Conservation (phyloP, 2,888 invertebrate species). For the Drosophila colorata region DNA sequence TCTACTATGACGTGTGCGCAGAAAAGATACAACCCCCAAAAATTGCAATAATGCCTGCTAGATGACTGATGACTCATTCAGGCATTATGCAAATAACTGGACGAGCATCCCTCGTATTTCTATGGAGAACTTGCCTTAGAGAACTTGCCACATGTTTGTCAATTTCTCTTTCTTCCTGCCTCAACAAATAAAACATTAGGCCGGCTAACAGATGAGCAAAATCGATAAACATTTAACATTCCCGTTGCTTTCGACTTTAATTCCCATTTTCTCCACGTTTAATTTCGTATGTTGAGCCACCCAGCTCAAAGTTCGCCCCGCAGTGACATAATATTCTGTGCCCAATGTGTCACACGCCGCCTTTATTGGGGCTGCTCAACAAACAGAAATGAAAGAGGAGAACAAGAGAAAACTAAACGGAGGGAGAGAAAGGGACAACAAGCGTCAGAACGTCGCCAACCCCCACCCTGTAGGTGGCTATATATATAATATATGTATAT, state of each 20-base stretch:
- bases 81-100: conserved; percentile 13
- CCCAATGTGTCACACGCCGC: conserved; percentile 58
- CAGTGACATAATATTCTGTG: conserved; percentile 67
- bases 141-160: conserved; percentile 30
- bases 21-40: conserved; percentile 28
- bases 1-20: conserved; percentile 8
- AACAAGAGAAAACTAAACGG: not conserved
- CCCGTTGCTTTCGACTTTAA: conserved; percentile 59
- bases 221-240: conserved; percentile 67
- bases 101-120: conserved; percentile 38
- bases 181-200: conserved; percentile 60
- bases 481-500: not conserved
- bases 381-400: conserved; percentile 3
- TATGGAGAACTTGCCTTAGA: conserved; percentile 4
- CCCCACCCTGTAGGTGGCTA: conserved; percentile 25
- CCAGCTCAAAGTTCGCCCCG: conserved; percentile 8
- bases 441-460: conserved; percentile 62
- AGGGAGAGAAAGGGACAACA: conserved; percentile 11
- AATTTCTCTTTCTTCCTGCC: conserved; percentile 52
- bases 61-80: conserved; percentile 38
- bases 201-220: conserved; percentile 46
- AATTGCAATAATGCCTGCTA: not conserved
- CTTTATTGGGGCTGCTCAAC: conserved; percentile 22
- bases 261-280: conserved; percentile 39
- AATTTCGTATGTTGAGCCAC: conserved; percentile 16